phyloP scores from a whole-genome alignment of 2,888 invertebrate genomes.

The Quadriops clusia region DNA sequence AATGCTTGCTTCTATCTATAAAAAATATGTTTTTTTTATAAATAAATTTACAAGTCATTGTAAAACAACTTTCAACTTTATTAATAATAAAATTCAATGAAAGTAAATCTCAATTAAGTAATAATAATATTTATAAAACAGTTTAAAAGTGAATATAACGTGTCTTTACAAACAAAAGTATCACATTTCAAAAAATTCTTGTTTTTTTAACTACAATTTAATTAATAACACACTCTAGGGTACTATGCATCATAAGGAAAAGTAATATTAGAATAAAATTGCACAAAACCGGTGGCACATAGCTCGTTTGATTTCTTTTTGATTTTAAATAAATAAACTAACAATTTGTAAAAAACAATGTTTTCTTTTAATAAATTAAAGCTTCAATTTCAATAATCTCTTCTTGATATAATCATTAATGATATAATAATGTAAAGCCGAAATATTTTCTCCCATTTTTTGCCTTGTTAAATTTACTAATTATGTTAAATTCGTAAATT shows the following conservation, averaged over 20 bases:
- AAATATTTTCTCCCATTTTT: constrained; percentile 11
- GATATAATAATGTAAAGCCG: constrained; percentile 14
- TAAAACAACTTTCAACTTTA: no score
- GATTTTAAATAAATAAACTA: no score
- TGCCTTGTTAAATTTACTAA: constrained; percentile 12
- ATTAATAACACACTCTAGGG: no score
- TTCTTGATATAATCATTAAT: no score
- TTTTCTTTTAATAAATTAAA: no score
- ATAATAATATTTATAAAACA: no score
- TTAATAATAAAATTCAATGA: constrained; percentile 3
- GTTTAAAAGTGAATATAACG: constrained; percentile 10
- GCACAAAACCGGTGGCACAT: constrained; percentile 34
- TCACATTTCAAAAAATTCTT: constrained; percentile 22
- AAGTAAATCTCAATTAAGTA: not conserved
- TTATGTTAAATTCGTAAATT: constrained; percentile 24
- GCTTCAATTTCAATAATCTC: no score
- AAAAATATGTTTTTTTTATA: no score
- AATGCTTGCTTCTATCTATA: not conserved
- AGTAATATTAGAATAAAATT: constrained; percentile 29
- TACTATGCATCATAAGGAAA: no score
- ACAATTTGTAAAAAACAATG: no score
- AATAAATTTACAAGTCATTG: no score
- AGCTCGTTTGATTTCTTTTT: constrained; percentile 20
- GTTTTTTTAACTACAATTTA: no score
- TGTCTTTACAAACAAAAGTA: constrained; percentile 20